Conservation (phyloP, 2,888 invertebrate genomes). For the Escarpia spicata region DNA sequence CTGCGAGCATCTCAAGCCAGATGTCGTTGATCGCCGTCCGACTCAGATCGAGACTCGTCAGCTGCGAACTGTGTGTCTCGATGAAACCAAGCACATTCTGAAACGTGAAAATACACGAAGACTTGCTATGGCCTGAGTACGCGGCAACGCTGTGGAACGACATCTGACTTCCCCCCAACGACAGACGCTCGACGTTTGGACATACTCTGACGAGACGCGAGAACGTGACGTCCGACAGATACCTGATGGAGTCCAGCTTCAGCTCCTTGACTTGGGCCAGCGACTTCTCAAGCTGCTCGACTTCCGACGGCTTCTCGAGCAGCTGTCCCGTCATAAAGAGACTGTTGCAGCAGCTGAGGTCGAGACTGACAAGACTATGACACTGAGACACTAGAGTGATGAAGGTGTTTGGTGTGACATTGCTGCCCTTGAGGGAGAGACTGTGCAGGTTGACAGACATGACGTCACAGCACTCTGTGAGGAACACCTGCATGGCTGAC, state of each 20-base stretch:
- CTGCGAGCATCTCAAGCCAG: conserved; percentile 71
- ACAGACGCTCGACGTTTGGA: conserved; percentile 72
- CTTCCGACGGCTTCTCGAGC: conserved; percentile 72
- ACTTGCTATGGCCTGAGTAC: conserved; percentile 56
- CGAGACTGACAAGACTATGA: conserved; percentile 70
- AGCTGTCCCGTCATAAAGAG: conserved; percentile 80
- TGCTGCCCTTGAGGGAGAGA: conserved; percentile 55
- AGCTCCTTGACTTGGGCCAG: conserved; percentile 70
- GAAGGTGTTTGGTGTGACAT: conserved; percentile 57
- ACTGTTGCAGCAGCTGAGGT: conserved; percentile 75
- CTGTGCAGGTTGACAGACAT: conserved; percentile 49
- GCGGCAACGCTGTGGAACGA: conserved; percentile 78
- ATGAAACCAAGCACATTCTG: conserved; percentile 74
- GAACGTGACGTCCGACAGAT: conserved; percentile 80
- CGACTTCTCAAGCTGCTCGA: conserved; percentile 41
- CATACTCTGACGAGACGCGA: conserved; percentile 74
- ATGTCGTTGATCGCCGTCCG: conserved; percentile 76
- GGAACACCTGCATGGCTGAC: not conserved
- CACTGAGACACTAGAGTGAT: conserved; percentile 54
- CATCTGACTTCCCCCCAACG: conserved; percentile 76
- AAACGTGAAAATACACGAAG: conserved; percentile 73
- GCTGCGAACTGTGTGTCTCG: conserved; percentile 67
- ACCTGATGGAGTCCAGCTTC: conserved; percentile 76
- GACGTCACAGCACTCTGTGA: conserved; percentile 30
- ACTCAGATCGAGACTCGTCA: conserved; percentile 75